Conservation (phyloP, 2,888 invertebrate genomes). For the Phaonia tiefii region DNA sequence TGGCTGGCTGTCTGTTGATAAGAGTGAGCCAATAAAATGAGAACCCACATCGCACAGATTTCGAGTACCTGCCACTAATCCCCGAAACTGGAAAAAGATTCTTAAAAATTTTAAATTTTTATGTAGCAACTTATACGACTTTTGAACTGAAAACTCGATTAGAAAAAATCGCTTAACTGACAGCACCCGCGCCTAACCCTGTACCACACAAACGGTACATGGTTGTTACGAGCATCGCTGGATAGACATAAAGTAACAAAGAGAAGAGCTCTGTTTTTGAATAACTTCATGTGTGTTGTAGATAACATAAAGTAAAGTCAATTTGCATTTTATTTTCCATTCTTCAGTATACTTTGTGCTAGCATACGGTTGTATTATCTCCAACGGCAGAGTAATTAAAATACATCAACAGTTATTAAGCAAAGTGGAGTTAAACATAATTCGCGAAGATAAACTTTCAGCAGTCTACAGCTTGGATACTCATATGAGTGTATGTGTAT, state of each 20-base stretch:
- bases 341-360: too few relatives aligned
- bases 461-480: too few relatives aligned
- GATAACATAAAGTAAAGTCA: constrained; percentile 32
- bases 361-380: constrained; percentile 13
- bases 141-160: too few relatives aligned
- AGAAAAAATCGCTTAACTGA: not conserved
- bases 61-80: too few relatives aligned
- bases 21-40: too few relatives aligned
- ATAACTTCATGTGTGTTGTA: constrained; percentile 31
- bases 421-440: too few relatives aligned
- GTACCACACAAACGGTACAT: not conserved
- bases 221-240: constrained; percentile 7
- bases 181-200: not conserved
- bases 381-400: constrained; percentile 62
- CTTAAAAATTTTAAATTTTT: too few relatives aligned
- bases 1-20: too few relatives aligned
- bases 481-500: not conserved
- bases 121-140: too few relatives aligned
- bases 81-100: too few relatives aligned
- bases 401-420: constrained; percentile 62
- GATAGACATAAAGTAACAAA: constrained; percentile 18
- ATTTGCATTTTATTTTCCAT: constrained; percentile 33
- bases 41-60: too few relatives aligned
- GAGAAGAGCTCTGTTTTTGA: not conserved
- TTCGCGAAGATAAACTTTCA: too few relatives aligned